A percentile compares a stretch with the other conserved stretches of the same genome.
These are phyloP conservation scores for Ranitomeya variabilis DNA, from an alignment of 2,113 vertebrate genomes.

Conservation along the genomic window DNA sequence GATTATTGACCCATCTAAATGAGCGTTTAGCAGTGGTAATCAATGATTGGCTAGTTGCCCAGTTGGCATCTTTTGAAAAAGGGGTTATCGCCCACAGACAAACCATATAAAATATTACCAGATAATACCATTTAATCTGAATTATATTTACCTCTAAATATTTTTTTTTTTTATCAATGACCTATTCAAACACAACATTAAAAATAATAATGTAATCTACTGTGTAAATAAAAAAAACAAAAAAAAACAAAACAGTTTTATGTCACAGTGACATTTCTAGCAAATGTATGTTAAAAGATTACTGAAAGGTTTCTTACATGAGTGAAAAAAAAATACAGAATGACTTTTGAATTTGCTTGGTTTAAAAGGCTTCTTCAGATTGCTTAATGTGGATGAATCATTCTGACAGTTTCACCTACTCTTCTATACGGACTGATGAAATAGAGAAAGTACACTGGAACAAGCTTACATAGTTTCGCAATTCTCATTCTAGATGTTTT, in stretches of 20 bases:
- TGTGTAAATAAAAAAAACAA: neutral
- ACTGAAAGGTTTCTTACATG: neutral
- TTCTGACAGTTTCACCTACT: neutral
- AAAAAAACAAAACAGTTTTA: neutral
- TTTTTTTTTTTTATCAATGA: neutral
- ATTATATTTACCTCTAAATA: neutral
- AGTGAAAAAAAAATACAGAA: too few species aligned
- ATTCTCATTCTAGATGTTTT: neutral
- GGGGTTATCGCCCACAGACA: too few species aligned
- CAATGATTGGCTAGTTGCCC: too few species aligned
- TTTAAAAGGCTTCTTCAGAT: neutral
- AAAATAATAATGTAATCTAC: neutral
- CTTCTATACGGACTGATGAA: neutral
- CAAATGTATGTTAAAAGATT: neutral
- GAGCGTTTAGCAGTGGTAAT: too few species aligned
- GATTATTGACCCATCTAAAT: too few species aligned
- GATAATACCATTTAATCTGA: neutral
- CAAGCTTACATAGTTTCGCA: neutral
- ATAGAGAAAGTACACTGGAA: neutral
- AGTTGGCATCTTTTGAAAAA: too few species aligned
- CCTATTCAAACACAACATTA: neutral
- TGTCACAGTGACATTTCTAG: neutral
- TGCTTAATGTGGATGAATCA: slow-evolving; percentile 17
- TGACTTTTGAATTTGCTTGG: neutral
- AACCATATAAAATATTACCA: neutral